Percentiles rank a stretch among this genome's conserved stretches.
Conservation (phyloP, 2,888 invertebrate species). For the Drosophila longiperda region DNA sequence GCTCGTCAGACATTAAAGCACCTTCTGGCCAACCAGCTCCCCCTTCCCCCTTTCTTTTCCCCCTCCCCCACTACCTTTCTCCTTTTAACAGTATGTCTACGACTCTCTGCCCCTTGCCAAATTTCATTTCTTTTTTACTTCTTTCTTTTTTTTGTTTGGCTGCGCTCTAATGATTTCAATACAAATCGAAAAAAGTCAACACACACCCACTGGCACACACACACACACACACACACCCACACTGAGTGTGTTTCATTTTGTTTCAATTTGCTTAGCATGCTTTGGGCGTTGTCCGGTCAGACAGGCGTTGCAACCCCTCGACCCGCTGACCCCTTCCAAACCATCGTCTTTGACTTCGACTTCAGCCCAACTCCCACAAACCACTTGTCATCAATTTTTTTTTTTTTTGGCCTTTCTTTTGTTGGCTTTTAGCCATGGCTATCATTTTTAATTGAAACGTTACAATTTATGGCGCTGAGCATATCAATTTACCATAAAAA, state of each 20-base stretch:
- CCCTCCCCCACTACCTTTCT: neutral
- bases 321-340: slow-evolving; percentile 1
- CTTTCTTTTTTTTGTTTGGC: slow-evolving; percentile 26
- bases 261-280: slow-evolving; percentile 73
- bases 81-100: neutral
- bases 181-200: slow-evolving; percentile 64
- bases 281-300: slow-evolving; percentile 66
- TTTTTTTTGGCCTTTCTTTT: slow-evolving; percentile 5
- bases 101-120: neutral
- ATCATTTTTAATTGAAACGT: slow-evolving; percentile 69
- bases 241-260: slow-evolving; percentile 59
- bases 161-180: slow-evolving; percentile 77
- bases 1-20: slow-evolving; percentile 71
- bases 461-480: slow-evolving; percentile 36
- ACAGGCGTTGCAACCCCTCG: slow-evolving; percentile 13
- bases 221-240: slow-evolving; percentile 11
- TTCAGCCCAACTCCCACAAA: neutral
- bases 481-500: slow-evolving; percentile 49
- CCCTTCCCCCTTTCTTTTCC: too few relatives aligned
- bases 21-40: neutral
- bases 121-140: slow-evolving; percentile 13
- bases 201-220: slow-evolving; percentile 22
- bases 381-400: slow-evolving; percentile 39
- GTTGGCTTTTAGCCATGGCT: slow-evolving; percentile 41
- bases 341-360: neutral